These are phyloP conservation scores for Machimus rusticus DNA, from an alignment of 2,888 invertebrate species.

Conservation along the genomic window DNA sequence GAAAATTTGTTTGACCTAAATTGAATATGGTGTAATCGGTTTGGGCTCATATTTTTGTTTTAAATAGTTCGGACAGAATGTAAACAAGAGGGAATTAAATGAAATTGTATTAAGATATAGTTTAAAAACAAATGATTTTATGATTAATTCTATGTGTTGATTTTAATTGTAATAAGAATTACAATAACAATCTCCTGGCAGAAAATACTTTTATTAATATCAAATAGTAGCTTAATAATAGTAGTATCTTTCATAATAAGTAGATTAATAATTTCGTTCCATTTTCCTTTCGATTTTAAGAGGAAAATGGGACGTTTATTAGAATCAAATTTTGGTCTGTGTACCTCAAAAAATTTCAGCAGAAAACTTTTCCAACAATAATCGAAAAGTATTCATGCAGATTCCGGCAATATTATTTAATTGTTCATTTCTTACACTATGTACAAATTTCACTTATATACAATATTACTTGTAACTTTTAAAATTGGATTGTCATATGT, in stretches of 20 bases:
- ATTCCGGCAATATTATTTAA: not conserved
- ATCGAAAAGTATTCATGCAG: constrained; percentile 25
- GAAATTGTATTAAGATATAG: not conserved
- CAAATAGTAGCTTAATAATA: not conserved
- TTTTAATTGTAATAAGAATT: not conserved
- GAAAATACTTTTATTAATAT: not conserved
- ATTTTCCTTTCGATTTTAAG: not conserved
- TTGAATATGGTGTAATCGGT: not conserved
- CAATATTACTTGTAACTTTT: constrained; percentile 13
- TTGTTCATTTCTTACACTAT: constrained; percentile 28
- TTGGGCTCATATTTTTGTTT: not conserved
- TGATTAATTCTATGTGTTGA: not conserved
- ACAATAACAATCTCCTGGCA: not conserved
- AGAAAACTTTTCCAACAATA: not conserved
- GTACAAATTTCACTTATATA: constrained; percentile 21
- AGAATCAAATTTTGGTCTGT: not conserved
- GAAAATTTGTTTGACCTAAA: not conserved
- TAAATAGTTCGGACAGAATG: not conserved
- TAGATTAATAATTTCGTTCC: not conserved
- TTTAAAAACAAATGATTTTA: not conserved
- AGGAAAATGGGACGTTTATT: not conserved
- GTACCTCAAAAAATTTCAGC: not conserved
- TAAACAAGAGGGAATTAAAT: not conserved
- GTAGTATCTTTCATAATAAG: not conserved
- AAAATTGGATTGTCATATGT: constrained; percentile 55